Evolutionary conservation across 2,113 vertebrate genomes (phyloP), one percentile per base, ranked within the genome.

Genomic region (Pelusios castaneus): DNA sequence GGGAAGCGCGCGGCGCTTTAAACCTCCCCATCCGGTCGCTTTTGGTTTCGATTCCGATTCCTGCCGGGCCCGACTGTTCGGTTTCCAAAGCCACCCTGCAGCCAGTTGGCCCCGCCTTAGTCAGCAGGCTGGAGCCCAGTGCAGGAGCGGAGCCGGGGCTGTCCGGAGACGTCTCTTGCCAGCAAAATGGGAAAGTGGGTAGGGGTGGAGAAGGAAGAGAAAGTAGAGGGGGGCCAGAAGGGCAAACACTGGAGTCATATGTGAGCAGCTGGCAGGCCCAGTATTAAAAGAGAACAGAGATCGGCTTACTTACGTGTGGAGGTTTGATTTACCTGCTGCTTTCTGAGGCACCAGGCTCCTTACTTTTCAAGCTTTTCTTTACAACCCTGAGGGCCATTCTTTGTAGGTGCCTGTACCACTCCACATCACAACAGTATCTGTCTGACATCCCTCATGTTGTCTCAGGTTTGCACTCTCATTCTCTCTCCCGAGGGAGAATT

Each of bases 1-100:
- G n/a, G n/a, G n/a, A n/a, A n/a, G 6, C 11, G 19, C 27, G 1
- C 22, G 3, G 13, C 3, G 47, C 56, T 79, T 27, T 51, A 49
- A 9, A 3, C 54, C 0, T 80, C 34, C 7, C 9, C 63, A 0
- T 8, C 4, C 10, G 1, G 1, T 5, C 41, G 21, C 38, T 98
- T 98, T 98, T 97, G 77, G 11, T 98, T 99, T 98, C 98, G 60
- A 80, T 98, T 96, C 70, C 98, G 60, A 80, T 98, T 96, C 70
- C 60, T 10, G 8, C 63, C 29, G 5, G 13, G 13, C 16, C 51
- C 4, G 51, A 55, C 38, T 9, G 6, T 1, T 82, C 5, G 4
- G n/a, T 8, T 80, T 4, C 83, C 1, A 43, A 6, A 43, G 47
- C 6, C 47, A 49, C 47, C 11, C 10, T 10, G 49, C 49, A 49